Evolutionary conservation across 1,140 invertebrate genomes (phyloP), one percentile per base, ranked within the genome.

Genomic region (Drosophila lowei): DNA sequence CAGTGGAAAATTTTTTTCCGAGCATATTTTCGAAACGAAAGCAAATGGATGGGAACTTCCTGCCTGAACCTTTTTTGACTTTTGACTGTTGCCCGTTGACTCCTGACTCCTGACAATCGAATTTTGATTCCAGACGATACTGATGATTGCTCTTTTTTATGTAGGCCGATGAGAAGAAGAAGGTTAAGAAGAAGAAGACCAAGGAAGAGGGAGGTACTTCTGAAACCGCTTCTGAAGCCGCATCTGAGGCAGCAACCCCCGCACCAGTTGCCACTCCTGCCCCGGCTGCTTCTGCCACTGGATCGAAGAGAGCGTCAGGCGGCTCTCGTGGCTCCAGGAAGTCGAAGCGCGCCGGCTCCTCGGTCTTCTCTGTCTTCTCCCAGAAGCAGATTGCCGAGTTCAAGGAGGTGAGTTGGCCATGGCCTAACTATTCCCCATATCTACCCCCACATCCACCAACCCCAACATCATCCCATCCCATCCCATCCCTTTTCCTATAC

Each of bases 281-380:
- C 92, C 83, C 83, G 58, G 93, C 76, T 92, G 92, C 92, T 90
- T 93, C 91, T 83, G 93, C 91, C 91, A 93, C 92, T 92, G 93
- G 92, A 92, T 93, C 83, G 93, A 93, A 72, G 93, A 93, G 89
- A 93, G 94, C 93, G 79, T 92, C 90, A 73, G 92, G 92, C 79
- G 93, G 93, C 48, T 93, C 94, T 47, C 93, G 94, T 70, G 95
- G 94, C 62, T 95, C 94, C 56, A 94, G 94, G 90, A 95, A 95
- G 93, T 96, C 95, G 64, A 97, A 97, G 93, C 94, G 97, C 81
- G 95, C 95, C 90, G 97, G 97, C 75, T 97, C 96, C 92, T 98
- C 97, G 93, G 97, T 98, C 88, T 98, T 98, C 94, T 97, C 97
- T 89, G 97, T 97, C 95, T 98, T 98, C 94, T 95, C 96, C 63